Percentiles rank a stretch among this genome's conserved stretches.
These are phyloP conservation scores for Nymphalis polychloros DNA, from an alignment of 2,888 invertebrate species.

Conservation along the genomic window DNA sequence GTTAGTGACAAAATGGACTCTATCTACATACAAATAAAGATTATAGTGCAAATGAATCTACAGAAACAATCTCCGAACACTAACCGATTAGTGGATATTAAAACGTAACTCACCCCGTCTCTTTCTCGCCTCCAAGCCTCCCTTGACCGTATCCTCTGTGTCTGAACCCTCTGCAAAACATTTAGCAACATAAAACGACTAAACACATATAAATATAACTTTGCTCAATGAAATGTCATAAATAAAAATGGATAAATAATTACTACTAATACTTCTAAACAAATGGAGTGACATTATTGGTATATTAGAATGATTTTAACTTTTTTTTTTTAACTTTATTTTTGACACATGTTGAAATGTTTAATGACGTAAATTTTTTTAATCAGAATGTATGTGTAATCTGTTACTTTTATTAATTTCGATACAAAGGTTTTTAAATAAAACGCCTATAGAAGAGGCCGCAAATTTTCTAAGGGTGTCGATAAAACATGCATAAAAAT, in stretches of 20 bases:
- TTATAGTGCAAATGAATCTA: constrained; percentile 16
- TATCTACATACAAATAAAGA: constrained; percentile 6
- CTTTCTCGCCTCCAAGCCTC: constrained; percentile 60
- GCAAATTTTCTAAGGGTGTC: constrained; percentile 27
- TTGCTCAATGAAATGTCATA: too few species aligned
- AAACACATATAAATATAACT: constrained; percentile 35
- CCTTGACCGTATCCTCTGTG: constrained; percentile 73
- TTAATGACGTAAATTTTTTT: too few species aligned
- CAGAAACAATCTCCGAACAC: constrained; percentile 26
- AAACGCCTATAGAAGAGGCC: constrained; percentile 18
- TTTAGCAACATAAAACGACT: constrained; percentile 61
- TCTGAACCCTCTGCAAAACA: constrained; percentile 78
- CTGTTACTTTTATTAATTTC: background rate
- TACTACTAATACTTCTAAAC: too few species aligned
- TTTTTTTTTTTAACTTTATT: too few species aligned
- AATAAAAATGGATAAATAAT: too few species aligned
- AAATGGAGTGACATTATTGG: too few species aligned
- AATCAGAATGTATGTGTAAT: too few species aligned
- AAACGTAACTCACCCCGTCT: constrained; percentile 63
- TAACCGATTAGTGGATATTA: background rate
- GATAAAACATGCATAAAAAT: constrained; percentile 38
- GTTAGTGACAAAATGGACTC: background rate
- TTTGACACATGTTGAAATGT: too few species aligned
- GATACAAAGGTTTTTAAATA: background rate
- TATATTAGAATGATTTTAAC: too few species aligned